Conservation (phyloP, 2,888 invertebrate species). For the Caenorhabditis becei region DNA sequence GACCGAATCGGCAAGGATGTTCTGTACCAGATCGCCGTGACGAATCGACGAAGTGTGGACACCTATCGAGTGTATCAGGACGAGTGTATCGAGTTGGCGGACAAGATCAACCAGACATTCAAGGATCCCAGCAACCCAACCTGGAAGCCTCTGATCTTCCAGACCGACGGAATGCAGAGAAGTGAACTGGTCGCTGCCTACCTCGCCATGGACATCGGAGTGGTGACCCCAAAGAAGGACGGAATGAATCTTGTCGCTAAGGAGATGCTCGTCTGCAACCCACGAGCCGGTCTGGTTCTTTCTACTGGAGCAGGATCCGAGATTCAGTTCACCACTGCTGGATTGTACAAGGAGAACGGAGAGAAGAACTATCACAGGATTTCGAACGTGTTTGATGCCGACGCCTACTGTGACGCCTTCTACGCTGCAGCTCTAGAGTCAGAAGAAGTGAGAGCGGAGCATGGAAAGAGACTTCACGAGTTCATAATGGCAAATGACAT, state of each 20-base stretch:
- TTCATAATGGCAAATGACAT: slow-evolving; percentile 81
- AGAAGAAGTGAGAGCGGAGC: slow-evolving; percentile 70
- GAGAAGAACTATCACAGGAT: slow-evolving; percentile 79
- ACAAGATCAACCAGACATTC: slow-evolving; percentile 76
- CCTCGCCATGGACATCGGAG: slow-evolving; percentile 82
- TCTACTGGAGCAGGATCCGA: slow-evolving; percentile 81
- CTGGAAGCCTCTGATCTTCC: slow-evolving; percentile 81
- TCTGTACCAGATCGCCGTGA: slow-evolving; percentile 81
- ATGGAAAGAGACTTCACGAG: slow-evolving; percentile 76
- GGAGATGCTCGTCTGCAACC: slow-evolving; percentile 81
- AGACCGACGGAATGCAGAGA: slow-evolving; percentile 80
- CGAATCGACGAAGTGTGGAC: slow-evolving; percentile 81
- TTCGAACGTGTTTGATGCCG: slow-evolving; percentile 75
- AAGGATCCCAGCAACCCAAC: slow-evolving; percentile 65
- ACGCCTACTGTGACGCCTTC: slow-evolving; percentile 72
- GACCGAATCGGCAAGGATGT: slow-evolving; percentile 81
- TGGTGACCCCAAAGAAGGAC: slow-evolving; percentile 81
- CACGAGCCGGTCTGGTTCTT: slow-evolving; percentile 77
- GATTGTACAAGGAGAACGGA: slow-evolving; percentile 78
- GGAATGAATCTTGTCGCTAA: slow-evolving; percentile 82
- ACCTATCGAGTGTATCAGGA: slow-evolving; percentile 81
- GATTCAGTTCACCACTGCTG: slow-evolving; percentile 80
- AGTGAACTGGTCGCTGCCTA: slow-evolving; percentile 80
- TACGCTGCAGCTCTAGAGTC: slow-evolving; percentile 76
- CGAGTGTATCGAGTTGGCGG: slow-evolving; percentile 79